phyloP scores from a whole-genome alignment of 2,888 invertebrate species.

The Gymnoscelis rufifasciata region DNA sequence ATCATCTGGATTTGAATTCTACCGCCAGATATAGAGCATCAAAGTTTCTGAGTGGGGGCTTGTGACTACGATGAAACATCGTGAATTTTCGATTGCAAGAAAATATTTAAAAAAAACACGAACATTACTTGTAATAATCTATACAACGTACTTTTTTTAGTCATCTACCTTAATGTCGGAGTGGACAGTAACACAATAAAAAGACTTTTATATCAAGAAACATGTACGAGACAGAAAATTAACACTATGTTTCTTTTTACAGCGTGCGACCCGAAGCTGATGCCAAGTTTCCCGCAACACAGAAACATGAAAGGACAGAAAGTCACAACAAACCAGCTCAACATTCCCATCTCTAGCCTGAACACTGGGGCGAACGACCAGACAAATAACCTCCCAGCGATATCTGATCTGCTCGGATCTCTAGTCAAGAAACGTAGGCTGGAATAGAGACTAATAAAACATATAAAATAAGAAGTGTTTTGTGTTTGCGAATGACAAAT shows the following conservation, averaged over 20 bases:
- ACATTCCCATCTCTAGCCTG: constrained; percentile 64
- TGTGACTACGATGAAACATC: no score
- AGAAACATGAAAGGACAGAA: constrained; percentile 86
- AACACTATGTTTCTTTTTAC: constrained; percentile 15
- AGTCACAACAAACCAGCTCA: constrained; percentile 57
- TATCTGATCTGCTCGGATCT: constrained; percentile 89
- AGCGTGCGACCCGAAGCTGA: constrained; percentile 97
- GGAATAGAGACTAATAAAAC: constrained; percentile 68
- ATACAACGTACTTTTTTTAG: no score
- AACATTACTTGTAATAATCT: no score
- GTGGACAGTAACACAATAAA: no score
- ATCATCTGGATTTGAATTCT: no score
- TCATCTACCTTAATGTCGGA: no score
- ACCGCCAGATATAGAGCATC: no score
- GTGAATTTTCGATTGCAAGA: no score
- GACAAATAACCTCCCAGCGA: constrained; percentile 87
- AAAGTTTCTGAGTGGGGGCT: no score
- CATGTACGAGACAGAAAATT: no score
- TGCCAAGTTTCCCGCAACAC: constrained; percentile 99
- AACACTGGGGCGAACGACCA: constrained; percentile 83
- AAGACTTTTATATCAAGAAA: no score
- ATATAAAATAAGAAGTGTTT: background rate
- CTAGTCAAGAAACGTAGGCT: constrained; percentile 88
- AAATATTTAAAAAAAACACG: no score
- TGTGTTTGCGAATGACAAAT: background rate